Conservation (phyloP, 2,113 vertebrate species). For the Labeo rohita region DNA sequence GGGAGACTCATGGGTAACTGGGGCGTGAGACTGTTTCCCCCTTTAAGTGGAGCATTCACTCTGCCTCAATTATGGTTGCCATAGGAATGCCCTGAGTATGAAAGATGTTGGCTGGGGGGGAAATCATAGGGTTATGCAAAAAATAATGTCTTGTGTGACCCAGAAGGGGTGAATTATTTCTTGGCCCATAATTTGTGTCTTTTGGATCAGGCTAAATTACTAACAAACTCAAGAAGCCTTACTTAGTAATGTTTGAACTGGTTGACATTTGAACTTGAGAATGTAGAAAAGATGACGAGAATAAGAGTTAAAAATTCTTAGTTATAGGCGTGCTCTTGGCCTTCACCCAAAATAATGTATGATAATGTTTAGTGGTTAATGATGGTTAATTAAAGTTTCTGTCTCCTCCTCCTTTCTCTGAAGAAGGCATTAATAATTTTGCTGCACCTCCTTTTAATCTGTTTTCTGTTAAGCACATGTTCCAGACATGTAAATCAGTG, state of each 20-base stretch:
- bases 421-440: not conserved
- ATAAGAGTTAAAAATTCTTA: not conserved
- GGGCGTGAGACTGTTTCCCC: conserved; percentile 48
- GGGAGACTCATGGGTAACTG: conserved; percentile 12
- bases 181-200: conserved; percentile 12
- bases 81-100: conserved; percentile 9
- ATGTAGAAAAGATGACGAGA: too few relatives aligned
- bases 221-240: not conserved
- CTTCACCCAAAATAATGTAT: not conserved
- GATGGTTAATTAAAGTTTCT: not conserved
- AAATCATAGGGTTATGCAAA: conserved; percentile 37
- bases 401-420: not conserved
- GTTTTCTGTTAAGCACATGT: not conserved
- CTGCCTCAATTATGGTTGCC: conserved; percentile 34
- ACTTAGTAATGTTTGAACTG: not conserved
- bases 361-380: conserved; percentile 9
- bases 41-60: conserved; percentile 18
- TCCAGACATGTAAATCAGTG: not conserved
- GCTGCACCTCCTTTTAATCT: not conserved
- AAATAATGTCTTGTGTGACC: conserved; percentile 7
- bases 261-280: not conserved
- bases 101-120: not conserved
- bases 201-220: not conserved
- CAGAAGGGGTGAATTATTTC: not conserved
- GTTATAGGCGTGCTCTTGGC: conserved; percentile 7